phyloP scores from a whole-genome alignment of 1,140 invertebrate genomes.

The Mylabris phalerata region DNA sequence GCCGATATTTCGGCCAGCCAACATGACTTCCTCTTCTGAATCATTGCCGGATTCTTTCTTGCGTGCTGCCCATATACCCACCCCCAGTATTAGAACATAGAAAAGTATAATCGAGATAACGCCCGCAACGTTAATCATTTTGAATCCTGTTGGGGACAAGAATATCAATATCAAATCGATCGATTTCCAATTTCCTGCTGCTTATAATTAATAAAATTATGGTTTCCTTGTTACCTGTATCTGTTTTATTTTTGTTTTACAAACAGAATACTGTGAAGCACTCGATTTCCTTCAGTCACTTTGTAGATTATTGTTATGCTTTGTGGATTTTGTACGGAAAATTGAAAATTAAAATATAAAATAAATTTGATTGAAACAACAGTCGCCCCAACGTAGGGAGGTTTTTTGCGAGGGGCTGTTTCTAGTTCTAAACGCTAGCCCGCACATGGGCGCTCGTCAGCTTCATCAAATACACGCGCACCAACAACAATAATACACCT shows the following conservation, averaged over 20 bases:
- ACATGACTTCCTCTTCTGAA: conserved; percentile 93
- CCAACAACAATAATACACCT: conserved; percentile 4
- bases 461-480: conserved; percentile 31
- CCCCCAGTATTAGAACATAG: conserved; percentile 84
- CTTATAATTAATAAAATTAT: not conserved
- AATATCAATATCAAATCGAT: not conserved
- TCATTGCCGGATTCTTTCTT: conserved; percentile 82
- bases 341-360: no score
- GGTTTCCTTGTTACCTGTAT: conserved; percentile 1
- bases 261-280: no score
- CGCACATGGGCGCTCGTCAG: conserved; percentile 70
- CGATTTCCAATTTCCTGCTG: no score
- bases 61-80: conserved; percentile 92
- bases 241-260: no score
- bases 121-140: conserved; percentile 85
- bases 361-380: conserved; percentile 49
- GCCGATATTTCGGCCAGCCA: conserved; percentile 92
- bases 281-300: no score
- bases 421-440: conserved; percentile 86
- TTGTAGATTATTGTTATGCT: no score
- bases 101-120: conserved; percentile 89
- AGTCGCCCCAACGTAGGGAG: conserved; percentile 88
- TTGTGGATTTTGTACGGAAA: no score
- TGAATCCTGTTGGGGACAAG: conserved; percentile 31
- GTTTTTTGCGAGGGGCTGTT: conserved; percentile 93